phyloP scores from a whole-genome alignment of 2,888 invertebrate species.

The Xylophagus ater region DNA sequence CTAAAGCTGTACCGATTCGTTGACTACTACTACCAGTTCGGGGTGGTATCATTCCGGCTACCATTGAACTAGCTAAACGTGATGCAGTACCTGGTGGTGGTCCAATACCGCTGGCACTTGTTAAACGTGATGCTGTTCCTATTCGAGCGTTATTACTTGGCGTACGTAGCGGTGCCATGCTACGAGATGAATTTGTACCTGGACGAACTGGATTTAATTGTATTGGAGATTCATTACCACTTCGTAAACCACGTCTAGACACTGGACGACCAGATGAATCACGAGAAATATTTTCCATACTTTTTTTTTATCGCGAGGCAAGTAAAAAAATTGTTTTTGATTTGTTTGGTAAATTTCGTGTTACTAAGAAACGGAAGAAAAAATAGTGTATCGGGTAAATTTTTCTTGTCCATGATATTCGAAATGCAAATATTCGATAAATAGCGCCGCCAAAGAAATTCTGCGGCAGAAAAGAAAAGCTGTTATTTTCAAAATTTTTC shows the following conservation, averaged over 20 bases:
- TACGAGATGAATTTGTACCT: constrained; percentile 8
- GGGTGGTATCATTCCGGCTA: constrained; percentile 41
- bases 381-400: too few relatives aligned
- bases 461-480: too few relatives aligned
- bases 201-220: constrained; percentile 9
- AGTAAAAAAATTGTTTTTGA: too few relatives aligned
- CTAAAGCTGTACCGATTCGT: constrained; percentile 17
- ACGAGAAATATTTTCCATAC: too few relatives aligned
- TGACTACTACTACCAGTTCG: constrained; percentile 36
- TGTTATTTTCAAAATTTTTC: too few relatives aligned
- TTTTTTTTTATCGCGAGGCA: too few relatives aligned
- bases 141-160: constrained; percentile 16
- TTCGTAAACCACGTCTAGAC: constrained; percentile 17
- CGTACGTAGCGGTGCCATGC: constrained; percentile 15
- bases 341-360: too few relatives aligned
- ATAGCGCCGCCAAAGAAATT: too few relatives aligned
- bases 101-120: neutral
- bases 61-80: constrained; percentile 41
- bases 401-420: too few relatives aligned
- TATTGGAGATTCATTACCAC: neutral
- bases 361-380: too few relatives aligned
- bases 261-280: constrained; percentile 16
- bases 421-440: too few relatives aligned
- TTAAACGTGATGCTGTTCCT: constrained; percentile 7
- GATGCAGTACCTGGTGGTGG: constrained; percentile 35